Evolutionary conservation across 64 coral and sea anemone species (phyloP).

Genomic region (Astreopora myriophthalma): DNA sequence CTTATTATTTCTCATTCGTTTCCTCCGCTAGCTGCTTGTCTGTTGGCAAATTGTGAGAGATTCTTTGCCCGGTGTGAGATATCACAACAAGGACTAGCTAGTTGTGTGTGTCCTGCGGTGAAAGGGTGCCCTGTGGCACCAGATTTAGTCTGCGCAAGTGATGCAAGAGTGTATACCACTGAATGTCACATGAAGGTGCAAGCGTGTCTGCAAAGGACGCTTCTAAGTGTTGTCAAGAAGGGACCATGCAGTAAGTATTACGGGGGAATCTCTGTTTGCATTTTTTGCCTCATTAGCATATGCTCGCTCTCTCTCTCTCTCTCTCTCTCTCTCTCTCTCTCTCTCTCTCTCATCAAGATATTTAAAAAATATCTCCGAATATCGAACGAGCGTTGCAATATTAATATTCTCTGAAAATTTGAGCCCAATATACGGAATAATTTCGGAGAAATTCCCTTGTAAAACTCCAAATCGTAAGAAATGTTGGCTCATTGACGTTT

Average conservation of each 20-base stretch:
- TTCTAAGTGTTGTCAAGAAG: slow-evolving; percentile 20
- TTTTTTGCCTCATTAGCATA: too few relatives aligned
- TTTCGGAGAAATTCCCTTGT: too few relatives aligned
- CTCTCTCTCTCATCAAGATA: too few relatives aligned
- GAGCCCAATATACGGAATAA: too few relatives aligned
- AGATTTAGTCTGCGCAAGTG: slow-evolving; percentile 59
- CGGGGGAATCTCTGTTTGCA: background rate
- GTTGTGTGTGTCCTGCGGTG: slow-evolving; percentile 56
- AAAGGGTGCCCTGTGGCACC: slow-evolving; percentile 7
- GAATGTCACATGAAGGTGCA: slow-evolving; percentile 72
- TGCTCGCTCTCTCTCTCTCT: too few relatives aligned
- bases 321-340: too few relatives aligned
- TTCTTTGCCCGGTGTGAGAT: slow-evolving; percentile 36
- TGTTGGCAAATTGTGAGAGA: slow-evolving; percentile 25
- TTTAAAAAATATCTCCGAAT: too few relatives aligned
- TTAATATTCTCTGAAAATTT: too few relatives aligned
- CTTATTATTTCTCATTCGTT: too few relatives aligned
- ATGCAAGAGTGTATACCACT: slow-evolving; percentile 36
- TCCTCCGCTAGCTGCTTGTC: slow-evolving; percentile 13
- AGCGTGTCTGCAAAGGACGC: slow-evolving; percentile 22
- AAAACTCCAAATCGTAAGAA: too few relatives aligned
- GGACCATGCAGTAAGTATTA: slow-evolving; percentile 59
- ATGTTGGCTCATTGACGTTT: too few relatives aligned
- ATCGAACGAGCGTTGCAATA: too few relatives aligned
- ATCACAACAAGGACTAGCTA: slow-evolving; percentile 3